Evolutionary conservation across 2,113 vertebrate genomes (phyloP).

Genomic region (Cephalopholis sonnerati): DNA sequence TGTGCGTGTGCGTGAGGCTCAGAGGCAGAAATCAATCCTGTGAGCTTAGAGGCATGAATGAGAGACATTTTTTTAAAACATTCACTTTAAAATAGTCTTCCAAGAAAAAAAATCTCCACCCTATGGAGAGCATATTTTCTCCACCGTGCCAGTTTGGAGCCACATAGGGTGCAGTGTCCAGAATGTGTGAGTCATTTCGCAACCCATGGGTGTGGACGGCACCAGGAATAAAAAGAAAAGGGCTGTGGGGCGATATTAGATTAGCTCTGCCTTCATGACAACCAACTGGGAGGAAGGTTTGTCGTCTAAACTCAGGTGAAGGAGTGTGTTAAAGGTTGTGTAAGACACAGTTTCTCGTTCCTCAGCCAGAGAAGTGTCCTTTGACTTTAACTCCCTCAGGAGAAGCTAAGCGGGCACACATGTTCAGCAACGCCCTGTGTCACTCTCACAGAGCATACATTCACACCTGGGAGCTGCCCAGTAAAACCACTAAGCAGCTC

Average conservation of each 20-base stretch:
- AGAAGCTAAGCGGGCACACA: constrained; percentile 2
- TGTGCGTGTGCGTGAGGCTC: constrained; percentile 16
- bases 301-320: constrained; percentile 49
- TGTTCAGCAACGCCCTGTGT: constrained; percentile 51
- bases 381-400: constrained; percentile 39
- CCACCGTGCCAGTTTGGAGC: constrained; percentile 57
- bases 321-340: constrained; percentile 37
- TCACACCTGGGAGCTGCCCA: constrained; percentile 49
- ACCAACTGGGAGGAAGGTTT: constrained; percentile 24
- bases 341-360: not conserved
- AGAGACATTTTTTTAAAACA: constrained; percentile 5
- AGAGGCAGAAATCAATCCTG: constrained; percentile 30
- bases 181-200: constrained; percentile 75
- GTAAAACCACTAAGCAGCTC: constrained; percentile 21
- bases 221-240: constrained; percentile 26
- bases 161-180: constrained; percentile 62
- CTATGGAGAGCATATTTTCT: constrained; percentile 40
- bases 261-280: constrained; percentile 46
- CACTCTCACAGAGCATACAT: constrained; percentile 33
- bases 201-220: constrained; percentile 69
- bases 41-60: constrained; percentile 18
- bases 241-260: constrained; percentile 36
- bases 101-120: constrained; percentile 35
- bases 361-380: constrained; percentile 32
- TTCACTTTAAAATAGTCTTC: not conserved